A percentile compares a stretch with the other conserved stretches of the same genome.
These are phyloP conservation scores for Stylophora pistillata DNA, from an alignment of 64 coral and sea anemone genomes.

Conservation along the genomic window DNA sequence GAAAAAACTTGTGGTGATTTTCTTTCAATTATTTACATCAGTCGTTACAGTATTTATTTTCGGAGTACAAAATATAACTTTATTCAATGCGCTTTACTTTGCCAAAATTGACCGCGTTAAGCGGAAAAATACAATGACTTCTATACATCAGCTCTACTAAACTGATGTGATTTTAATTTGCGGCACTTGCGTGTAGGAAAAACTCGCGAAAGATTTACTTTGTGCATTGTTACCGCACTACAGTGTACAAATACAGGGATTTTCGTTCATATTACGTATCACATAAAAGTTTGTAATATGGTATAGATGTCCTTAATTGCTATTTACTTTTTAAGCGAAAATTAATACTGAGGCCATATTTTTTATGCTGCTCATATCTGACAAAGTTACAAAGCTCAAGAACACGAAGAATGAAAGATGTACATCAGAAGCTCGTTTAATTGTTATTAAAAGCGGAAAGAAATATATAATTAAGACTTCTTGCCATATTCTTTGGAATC, in stretches of 20 bases:
- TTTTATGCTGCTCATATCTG: not conserved
- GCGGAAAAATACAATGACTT: not conserved
- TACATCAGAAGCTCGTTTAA: not conserved
- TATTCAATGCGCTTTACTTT: no score
- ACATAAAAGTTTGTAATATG: not conserved
- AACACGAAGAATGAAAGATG: not conserved
- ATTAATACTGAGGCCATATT: not conserved
- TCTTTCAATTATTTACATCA: no score
- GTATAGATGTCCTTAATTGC: not conserved
- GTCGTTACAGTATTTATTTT: not conserved
- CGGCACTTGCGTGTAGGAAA: not conserved
- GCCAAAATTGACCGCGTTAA: not conserved
- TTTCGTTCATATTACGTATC: not conserved
- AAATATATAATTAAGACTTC: not conserved
- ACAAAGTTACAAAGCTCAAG: not conserved
- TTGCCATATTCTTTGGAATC: not conserved
- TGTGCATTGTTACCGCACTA: not conserved
- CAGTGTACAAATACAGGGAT: not conserved
- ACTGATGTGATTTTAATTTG: conserved; percentile 10
- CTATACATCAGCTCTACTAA: not conserved
- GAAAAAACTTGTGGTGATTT: no score
- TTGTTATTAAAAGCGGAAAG: not conserved
- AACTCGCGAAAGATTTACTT: not conserved
- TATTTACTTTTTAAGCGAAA: not conserved
- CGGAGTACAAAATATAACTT: no score